Percentiles rank a stretch among this genome's conserved stretches.
These are phyloP conservation scores for Bufotes viridis DNA, from an alignment of 2,797 vertebrate genomes.

Conservation along the genomic window DNA sequence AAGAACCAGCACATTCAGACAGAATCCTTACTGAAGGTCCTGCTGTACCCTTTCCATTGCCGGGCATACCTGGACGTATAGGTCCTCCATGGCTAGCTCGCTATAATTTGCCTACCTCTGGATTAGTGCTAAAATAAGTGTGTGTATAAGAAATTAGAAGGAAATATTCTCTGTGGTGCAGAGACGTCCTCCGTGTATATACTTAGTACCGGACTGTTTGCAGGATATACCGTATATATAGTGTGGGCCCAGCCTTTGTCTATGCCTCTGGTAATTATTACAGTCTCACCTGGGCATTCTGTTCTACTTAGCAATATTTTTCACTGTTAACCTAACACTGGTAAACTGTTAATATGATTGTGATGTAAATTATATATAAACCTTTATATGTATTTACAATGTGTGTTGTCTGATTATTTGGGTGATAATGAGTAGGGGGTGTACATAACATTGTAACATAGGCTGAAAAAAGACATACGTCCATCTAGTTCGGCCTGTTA, in stretches of 20 bases:
- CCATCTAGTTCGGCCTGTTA: too few relatives aligned
- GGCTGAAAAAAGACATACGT: too few relatives aligned
- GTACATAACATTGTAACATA: too few relatives aligned
- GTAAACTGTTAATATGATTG: conserved; percentile 53
- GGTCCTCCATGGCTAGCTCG: background rate
- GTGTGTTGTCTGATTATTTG: background rate
- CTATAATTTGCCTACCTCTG: conserved; percentile 1
- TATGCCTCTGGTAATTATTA: background rate
- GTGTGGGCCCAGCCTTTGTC: background rate
- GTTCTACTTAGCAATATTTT: conserved; percentile 26
- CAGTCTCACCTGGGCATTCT: conserved; percentile 13
- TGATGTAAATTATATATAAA: conserved; percentile 57
- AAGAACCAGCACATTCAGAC: background rate
- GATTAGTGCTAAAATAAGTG: background rate
- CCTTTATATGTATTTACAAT: conserved; percentile 28
- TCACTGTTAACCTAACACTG: conserved; percentile 44
- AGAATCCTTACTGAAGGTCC: background rate
- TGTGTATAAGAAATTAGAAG: background rate
- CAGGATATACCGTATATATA: background rate
- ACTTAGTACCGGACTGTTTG: background rate
- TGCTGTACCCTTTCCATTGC: background rate
- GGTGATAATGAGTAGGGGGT: background rate
- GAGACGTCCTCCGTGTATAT: background rate
- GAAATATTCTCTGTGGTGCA: background rate
- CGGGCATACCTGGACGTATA: background rate